These are phyloP conservation scores for Andricus quercusramuli DNA, from an alignment of 2,888 invertebrate species.

Conservation along the genomic window DNA sequence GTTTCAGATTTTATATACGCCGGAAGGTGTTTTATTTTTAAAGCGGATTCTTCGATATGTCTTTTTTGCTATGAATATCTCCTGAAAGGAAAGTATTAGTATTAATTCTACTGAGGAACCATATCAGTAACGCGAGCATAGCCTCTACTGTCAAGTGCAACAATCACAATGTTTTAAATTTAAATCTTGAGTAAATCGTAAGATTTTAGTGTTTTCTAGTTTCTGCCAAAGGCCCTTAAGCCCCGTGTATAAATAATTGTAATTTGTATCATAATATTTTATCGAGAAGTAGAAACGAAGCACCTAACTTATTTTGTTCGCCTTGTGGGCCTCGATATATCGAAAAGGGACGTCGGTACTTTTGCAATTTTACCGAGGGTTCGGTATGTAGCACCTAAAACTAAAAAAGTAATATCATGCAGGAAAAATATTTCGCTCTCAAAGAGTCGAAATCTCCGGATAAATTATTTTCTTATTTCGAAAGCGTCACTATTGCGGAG, in stretches of 20 bases:
- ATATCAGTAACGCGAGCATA: conserved; percentile 58
- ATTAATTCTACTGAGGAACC: conserved; percentile 58
- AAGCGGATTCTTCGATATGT: conserved; percentile 4
- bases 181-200: conserved; percentile 26
- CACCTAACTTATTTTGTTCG: conserved; percentile 74
- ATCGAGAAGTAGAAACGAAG: conserved; percentile 67
- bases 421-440: conserved; percentile 5
- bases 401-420: background rate
- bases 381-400: background rate
- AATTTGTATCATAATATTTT: conserved; percentile 74
- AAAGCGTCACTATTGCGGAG: conserved; percentile 3
- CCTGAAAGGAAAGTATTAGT: conserved; percentile 45
- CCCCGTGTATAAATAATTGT: conserved; percentile 73
- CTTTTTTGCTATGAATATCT: conserved; percentile 10
- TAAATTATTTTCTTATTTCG: conserved; percentile 37
- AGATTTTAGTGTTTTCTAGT: conserved; percentile 66
- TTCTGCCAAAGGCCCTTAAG: conserved; percentile 71
- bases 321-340: conserved; percentile 69
- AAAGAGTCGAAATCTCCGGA: conserved; percentile 14
- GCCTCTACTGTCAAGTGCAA: conserved; percentile 52
- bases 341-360: conserved; percentile 48
- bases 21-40: background rate
- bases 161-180: conserved; percentile 46
- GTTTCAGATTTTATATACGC: background rate
- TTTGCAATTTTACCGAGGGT: conserved; percentile 15